Evolutionary conservation across 2,113 vertebrate species (phyloP).

Genomic region (Macrotis lagotis): DNA sequence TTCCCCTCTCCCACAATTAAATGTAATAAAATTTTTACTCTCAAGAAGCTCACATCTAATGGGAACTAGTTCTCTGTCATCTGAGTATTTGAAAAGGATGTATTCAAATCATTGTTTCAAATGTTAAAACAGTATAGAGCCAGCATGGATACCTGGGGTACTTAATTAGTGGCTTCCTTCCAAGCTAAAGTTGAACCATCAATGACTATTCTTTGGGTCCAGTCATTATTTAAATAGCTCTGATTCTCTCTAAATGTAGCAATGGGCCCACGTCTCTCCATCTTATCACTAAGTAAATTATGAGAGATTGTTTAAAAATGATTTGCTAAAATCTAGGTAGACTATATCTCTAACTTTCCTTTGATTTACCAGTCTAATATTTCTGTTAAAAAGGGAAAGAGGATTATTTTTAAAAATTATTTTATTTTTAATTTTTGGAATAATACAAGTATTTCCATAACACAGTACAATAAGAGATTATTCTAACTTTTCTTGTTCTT

Average conservation of each 20-base stretch:
- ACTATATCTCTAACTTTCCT: not conserved
- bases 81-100: not conserved
- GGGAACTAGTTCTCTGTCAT: not conserved
- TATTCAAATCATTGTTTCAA: not conserved
- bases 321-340: not conserved
- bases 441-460: too few relatives aligned
- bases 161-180: not conserved
- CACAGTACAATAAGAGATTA: not conserved
- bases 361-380: not conserved
- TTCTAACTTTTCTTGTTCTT: not conserved
- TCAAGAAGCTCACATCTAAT: not conserved
- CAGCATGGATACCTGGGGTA: not conserved
- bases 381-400: not conserved
- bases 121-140: not conserved
- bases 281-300: not conserved
- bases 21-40: not conserved
- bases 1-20: too few relatives aligned
- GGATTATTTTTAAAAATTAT: not conserved
- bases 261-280: not conserved
- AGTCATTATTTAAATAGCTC: not conserved
- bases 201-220: not conserved
- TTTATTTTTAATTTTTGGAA: too few relatives aligned
- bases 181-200: not conserved
- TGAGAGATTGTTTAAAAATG: not conserved
- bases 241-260: not conserved